Base-by-base conservation (phyloP, 2,888 invertebrate species). In the Stramonita haemastoma region DNA sequence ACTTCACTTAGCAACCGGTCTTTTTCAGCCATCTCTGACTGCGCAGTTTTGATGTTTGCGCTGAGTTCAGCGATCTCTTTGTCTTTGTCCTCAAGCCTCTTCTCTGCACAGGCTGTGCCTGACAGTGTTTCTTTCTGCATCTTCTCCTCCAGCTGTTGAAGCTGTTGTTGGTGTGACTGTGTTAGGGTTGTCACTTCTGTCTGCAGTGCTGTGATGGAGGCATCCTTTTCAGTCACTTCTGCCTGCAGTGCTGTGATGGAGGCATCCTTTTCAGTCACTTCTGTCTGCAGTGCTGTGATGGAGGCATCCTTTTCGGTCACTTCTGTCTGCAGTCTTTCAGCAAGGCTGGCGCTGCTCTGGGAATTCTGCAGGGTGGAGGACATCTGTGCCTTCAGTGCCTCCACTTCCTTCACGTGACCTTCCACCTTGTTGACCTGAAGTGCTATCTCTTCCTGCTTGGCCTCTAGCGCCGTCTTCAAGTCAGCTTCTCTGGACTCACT, bases 371-470 rank as follows among this genome's bases (percentile, higher is more conserved):
- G 77, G 19, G 73, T 60, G 11, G 86, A 60, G 26, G 86, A 66
- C 29, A 70, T 57, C 29, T 90, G 83, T 34, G 83, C 56, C 46
- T 90, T 87, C 73, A 87, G n/a, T 60, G 91, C 89, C 15, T 91
- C 56, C 32, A 90, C 89, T 22, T 92, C 92, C 83, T 90, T 89
- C 4, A 90, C 66, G 87, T 90, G 89, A 32, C 91, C 79, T 77
- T 91, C 91, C 46, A 92, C 88, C 86, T 91, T 92, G 70, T 91
- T 91, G 34, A 89, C 90, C 86, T 85, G 90, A 11, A 91, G 85
- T 70, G 90, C 90, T 73, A 90, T 90, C 89, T 92, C 91, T 26
- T 91, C 70, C 26, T 91, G 91, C 73, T 89, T 87, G 22, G 87
- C 26, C 13, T 91, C 90, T n/a, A 90, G 60, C n/a, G 85, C 85